Evolutionary conservation across 2,797 vertebrate species (phyloP).

Genomic region (Macroramphosus scolopax): DNA sequence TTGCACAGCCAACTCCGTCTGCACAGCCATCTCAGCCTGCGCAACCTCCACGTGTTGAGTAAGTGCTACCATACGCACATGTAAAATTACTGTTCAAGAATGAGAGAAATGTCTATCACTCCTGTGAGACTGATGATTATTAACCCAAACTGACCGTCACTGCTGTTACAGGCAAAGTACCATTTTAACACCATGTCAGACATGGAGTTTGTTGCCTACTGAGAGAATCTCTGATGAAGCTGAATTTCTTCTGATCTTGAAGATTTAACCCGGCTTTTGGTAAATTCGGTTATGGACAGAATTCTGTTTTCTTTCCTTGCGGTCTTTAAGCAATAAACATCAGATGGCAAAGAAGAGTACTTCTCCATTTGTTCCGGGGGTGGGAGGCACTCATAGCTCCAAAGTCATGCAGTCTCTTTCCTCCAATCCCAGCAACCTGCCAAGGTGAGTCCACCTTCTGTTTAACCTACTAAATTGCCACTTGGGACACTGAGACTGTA

Average conservation of each 20-base stretch:
- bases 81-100: background rate
- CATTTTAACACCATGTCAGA: too few species aligned
- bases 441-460: slow-evolving; percentile 40
- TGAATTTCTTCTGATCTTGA: too few species aligned
- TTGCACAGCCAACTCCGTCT: slow-evolving; percentile 29
- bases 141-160: too few species aligned
- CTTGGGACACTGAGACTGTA: background rate
- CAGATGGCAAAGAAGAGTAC: slow-evolving; percentile 98
- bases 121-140: background rate
- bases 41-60: slow-evolving; percentile 66
- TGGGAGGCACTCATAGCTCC: slow-evolving; percentile 70
- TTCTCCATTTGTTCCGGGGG: slow-evolving; percentile 80
- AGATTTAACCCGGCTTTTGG: too few species aligned
- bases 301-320: slow-evolving; percentile 13
- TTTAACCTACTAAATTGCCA: background rate
- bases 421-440: slow-evolving; percentile 36
- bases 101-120: background rate
- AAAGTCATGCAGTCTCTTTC: slow-evolving; percentile 60
- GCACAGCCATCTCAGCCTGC: slow-evolving; percentile 26
- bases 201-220: too few species aligned
- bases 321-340: slow-evolving; percentile 75
- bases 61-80: slow-evolving; percentile 39
- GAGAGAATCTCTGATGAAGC: too few species aligned
- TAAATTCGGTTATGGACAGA: background rate
- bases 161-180: too few species aligned